Evolutionary conservation across 53 echinoderm and acorn worm genomes (phyloP).

Genomic region (Zoroaster sp.): DNA sequence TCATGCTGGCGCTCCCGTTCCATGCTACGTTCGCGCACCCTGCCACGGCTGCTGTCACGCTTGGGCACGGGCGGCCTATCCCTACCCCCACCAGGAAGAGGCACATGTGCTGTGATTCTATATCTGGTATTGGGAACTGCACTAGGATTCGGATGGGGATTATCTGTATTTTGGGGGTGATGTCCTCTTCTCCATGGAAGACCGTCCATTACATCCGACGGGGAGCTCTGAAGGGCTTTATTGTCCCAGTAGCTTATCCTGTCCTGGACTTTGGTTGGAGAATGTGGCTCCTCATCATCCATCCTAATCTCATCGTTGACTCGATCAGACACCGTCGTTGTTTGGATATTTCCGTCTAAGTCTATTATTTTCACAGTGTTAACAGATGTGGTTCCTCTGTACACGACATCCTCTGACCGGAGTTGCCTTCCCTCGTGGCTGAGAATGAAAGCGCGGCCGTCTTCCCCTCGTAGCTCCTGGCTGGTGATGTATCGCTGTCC

Average conservation of each 20-base stretch:
- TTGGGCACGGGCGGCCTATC: conserved; percentile 64
- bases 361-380: conserved; percentile 43
- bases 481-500: conserved; percentile 28
- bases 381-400: not conserved
- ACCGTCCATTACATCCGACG: not conserved
- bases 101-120: not conserved
- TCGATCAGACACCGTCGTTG: not conserved
- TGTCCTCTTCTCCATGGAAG: conserved; percentile 14
- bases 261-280: conserved; percentile 45
- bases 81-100: conserved; percentile 29
- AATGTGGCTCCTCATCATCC: conserved; percentile 27
- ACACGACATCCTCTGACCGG: not conserved
- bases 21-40: conserved; percentile 84
- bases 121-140: conserved; percentile 19
- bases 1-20: conserved; percentile 88
- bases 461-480: not conserved
- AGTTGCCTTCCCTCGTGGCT: not conserved
- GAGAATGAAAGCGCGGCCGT: not conserved
- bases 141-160: not conserved
- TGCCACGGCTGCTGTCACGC: conserved; percentile 65
- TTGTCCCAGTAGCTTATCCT: conserved; percentile 70
- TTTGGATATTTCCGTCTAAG: conserved; percentile 19
- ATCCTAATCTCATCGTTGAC: not conserved
- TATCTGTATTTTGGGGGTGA: not conserved
- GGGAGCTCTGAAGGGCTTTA: conserved; percentile 31